Conservation (phyloP, 2,797 vertebrate genomes). For the Podargus strigoides region DNA sequence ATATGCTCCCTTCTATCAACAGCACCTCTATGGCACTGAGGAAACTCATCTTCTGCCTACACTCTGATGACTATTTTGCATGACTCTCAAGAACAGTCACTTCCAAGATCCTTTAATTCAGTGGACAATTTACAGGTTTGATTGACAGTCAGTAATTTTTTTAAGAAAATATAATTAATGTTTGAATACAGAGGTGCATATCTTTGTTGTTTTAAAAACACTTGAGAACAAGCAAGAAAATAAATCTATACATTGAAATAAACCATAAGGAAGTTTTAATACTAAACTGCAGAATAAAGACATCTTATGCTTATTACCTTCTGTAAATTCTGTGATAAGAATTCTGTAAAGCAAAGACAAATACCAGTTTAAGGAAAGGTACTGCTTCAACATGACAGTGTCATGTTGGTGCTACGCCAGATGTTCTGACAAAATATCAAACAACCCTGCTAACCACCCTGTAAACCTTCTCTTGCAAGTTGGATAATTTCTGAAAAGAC, state of each 20-base stretch:
- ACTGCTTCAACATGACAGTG: neutral
- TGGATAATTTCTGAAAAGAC: neutral
- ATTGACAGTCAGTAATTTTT: neutral
- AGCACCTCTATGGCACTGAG: neutral
- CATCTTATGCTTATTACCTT: neutral
- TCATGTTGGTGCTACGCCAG: neutral
- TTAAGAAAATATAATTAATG: neutral
- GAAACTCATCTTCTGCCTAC: neutral
- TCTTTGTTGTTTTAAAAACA: neutral
- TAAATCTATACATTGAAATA: neutral
- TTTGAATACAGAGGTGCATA: neutral
- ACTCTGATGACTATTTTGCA: neutral
- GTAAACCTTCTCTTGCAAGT: neutral
- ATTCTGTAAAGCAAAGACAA: neutral
- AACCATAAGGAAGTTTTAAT: neutral
- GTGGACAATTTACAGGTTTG: neutral
- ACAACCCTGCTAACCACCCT: neutral
- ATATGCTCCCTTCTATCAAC: neutral
- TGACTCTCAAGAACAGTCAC: neutral
- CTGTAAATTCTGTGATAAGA: neutral
- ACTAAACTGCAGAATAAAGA: neutral
- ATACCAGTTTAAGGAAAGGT: neutral
- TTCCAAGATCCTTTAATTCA: neutral
- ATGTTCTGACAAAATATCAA: neutral
- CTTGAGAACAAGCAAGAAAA: neutral